Evolutionary conservation across 2,888 invertebrate genomes (phyloP).

Genomic region (Andrena minutula): DNA sequence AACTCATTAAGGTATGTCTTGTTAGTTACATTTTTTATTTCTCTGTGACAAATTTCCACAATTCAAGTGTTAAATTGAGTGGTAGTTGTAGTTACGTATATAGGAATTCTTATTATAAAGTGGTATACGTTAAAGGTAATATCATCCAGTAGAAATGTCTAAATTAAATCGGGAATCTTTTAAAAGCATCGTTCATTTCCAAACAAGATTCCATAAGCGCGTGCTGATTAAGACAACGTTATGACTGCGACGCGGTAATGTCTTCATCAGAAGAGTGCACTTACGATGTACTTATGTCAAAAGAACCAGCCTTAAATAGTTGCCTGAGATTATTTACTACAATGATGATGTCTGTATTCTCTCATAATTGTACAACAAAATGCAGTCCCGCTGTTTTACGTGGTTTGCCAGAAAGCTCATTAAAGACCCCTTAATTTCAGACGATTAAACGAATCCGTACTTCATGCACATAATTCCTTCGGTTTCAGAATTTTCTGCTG

Average conservation of each 20-base stretch:
- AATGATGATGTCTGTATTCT: background rate
- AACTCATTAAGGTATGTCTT: no score
- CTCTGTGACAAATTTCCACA: no score
- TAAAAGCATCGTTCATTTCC: no score
- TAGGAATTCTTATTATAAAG: no score
- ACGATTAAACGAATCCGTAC: background rate
- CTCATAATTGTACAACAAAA: constrained; percentile 19
- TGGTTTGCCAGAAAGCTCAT: constrained; percentile 11
- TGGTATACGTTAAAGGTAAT: no score
- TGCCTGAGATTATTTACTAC: constrained; percentile 19
- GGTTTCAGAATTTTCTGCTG: background rate
- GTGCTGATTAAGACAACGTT: constrained; percentile 10
- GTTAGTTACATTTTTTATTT: no score
- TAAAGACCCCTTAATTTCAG: constrained; percentile 5
- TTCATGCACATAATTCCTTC: background rate
- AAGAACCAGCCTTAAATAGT: constrained; percentile 5
- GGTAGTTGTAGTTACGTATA: no score
- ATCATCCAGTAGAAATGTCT: no score
- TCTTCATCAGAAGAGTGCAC: background rate
- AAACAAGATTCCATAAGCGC: background rate
- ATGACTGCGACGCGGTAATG: background rate
- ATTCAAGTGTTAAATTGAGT: no score
- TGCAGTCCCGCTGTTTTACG: constrained; percentile 6
- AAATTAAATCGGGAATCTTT: background rate
- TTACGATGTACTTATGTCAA: background rate